Evolutionary conservation across 1,140 invertebrate genomes (phyloP), one percentile per base, ranked within the genome.

Genomic region (Prorops nasuta): DNA sequence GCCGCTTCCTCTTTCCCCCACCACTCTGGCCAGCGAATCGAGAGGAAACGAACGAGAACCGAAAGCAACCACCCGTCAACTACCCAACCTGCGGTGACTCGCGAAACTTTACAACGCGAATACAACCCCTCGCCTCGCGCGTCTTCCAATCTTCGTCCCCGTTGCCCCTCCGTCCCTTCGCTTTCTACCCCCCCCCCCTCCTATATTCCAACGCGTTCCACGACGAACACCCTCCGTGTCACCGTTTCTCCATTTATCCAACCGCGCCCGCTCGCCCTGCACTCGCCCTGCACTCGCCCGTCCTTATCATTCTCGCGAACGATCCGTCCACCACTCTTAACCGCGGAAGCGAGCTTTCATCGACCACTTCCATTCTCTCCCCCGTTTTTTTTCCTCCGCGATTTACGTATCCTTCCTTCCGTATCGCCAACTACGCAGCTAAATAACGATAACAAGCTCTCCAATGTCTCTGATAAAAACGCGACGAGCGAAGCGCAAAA

Each of bases 281-380:
- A 22, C 7, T 44, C 14, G 12, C 19, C 28, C 21, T 39, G 45
- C 24, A 15, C 15, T 22, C 20, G 2, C 40, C 49, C 34, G 35
- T 51, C 41, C 19, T 40, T 58, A 49, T 40, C 43, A 28, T 35
- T 50, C 46, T 44, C 35, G 42, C 51, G 53, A 52, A 48, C 52
- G 50, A 56, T 56, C 62, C 42, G 64, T 68, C 61, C 46, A 36
- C 57, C 48, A 63, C 63, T 56, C 49, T 53, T 66, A 63, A 63
- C 61, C 47, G 60, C 53, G 68, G 66, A 70, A 70, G 69, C 68
- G 64, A n/a, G n/a, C n/a, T 74, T 74, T 72, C 70, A 73, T 72
- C 71, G 69, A 74, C 69, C 68, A 62, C 58, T 49, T 31, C 22
- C 31, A 10, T 21, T 34, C 12, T 18, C n/a, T 49, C 48, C 52